Evolutionary conservation across 2,113 vertebrate genomes (phyloP), one percentile per base, ranked within the genome.

Genomic region (Isichthys henryi): DNA sequence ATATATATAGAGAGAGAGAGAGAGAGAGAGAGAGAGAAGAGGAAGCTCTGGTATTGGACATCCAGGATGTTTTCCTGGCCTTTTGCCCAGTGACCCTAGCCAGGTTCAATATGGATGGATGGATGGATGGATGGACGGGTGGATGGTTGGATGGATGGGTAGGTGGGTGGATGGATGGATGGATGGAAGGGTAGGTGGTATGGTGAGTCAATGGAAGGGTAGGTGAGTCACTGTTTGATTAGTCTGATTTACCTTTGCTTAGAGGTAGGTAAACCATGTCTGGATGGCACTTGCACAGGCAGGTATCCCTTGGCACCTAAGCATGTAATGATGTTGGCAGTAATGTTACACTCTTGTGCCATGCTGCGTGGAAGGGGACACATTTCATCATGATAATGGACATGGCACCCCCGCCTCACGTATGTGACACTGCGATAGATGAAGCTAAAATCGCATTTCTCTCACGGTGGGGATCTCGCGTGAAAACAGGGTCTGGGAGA

Each of bases 321-420:
- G 70, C 5, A 39, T 35, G 70, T 74, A 74, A 74, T 74, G 70
- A 17, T 74, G 70, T 74, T 7, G 17, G 70, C 4, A 35, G 70
- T 77, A 39, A 77, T 77, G 70, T 27, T 27, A 39, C 70, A 17
- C 31, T 66, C 62, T 2, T 31, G 31, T 15, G 11, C 70, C 70
- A 77, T 77, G 11, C 27, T 39, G 70, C 17, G 70, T 39, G 35
- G 13, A 39, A 35, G 15, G 13, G 48, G 27, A 56, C 27, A 35
- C 52, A 53, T 86, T 53, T 52, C 85, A 35, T 49, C n/a, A 86
- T 56, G 49, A 49, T 86, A 86, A 86, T 86, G n/a, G 85, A 39
- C 31, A 53, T 86, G 23, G 15, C 85, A 19, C 31, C 46, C 19
- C 50, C 2, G n/a, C 48, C 85, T 17, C 45, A 86, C 13, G n/a